Percentiles rank a stretch among this genome's conserved stretches.
These are phyloP conservation scores for Tretioscincus oriximinensis DNA, from an alignment of 2,113 vertebrate species.

Conservation along the genomic window DNA sequence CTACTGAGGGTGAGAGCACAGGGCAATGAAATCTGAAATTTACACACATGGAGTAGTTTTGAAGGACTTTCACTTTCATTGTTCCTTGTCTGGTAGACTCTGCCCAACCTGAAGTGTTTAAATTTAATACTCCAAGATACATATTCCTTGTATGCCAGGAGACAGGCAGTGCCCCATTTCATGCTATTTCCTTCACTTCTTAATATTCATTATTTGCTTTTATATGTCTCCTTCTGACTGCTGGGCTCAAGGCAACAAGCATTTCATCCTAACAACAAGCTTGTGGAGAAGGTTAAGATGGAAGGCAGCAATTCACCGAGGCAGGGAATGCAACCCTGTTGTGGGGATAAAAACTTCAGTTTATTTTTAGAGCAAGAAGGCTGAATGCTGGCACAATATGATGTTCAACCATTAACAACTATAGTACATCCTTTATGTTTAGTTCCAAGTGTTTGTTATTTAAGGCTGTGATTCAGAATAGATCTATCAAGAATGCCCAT, in stretches of 20 bases:
- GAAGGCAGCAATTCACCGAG: no score
- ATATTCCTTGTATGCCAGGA: neutral
- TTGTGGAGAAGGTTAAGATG: no score
- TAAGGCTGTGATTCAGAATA: no score
- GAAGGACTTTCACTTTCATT: neutral
- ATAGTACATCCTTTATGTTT: neutral
- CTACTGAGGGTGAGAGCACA: neutral
- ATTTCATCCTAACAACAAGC: no score
- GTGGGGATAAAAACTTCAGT: no score
- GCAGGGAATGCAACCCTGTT: no score
- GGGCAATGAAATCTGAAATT: neutral
- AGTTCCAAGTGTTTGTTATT: neutral
- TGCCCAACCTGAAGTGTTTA: neutral
- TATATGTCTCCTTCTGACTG: no score
- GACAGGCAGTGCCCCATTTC: rapidly evolving
- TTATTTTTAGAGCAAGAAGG: no score
- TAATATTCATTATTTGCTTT: neutral
- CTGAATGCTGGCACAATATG: no score
- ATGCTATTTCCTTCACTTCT: neutral
- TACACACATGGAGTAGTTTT: neutral
- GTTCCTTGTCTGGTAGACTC: neutral
- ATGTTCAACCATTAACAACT: neutral
- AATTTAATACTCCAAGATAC: rapidly evolving
- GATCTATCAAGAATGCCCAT: no score
- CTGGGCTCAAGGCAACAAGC: no score